These are phyloP conservation scores for Drosophila siamana DNA, from an alignment of 2,888 invertebrate genomes.

Conservation along the genomic window DNA sequence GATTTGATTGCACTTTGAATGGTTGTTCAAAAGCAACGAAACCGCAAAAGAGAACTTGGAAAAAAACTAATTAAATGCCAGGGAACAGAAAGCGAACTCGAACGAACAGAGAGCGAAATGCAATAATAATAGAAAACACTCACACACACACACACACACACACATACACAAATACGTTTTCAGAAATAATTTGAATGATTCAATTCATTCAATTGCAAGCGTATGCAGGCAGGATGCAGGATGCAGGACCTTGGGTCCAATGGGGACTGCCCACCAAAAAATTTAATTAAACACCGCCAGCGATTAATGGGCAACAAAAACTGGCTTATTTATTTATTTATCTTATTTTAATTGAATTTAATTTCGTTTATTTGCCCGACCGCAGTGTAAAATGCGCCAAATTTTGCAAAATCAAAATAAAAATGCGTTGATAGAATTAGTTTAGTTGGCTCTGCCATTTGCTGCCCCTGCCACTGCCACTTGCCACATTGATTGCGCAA, in stretches of 20 bases:
- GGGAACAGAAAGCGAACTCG: constrained; percentile 7
- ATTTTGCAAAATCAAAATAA: background rate
- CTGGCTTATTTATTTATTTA: constrained; percentile 60
- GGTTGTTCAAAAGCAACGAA: constrained; percentile 1
- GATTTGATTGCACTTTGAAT: constrained; percentile 40
- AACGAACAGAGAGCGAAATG: background rate
- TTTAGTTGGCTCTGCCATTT: constrained; percentile 12
- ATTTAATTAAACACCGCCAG: constrained; percentile 46
- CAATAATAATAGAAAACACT: constrained; percentile 27
- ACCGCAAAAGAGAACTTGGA: constrained; percentile 10
- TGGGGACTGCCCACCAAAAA: constrained; percentile 7
- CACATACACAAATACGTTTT: background rate
- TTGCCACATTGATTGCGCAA: constrained; percentile 69
- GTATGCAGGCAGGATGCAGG: too few relatives aligned
- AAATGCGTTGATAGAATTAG: constrained; percentile 15
- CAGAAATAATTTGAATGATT: constrained; percentile 20
- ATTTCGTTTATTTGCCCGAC: constrained; percentile 47
- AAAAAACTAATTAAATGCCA: constrained; percentile 31
- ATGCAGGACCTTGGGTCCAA: background rate
- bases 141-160: background rate
- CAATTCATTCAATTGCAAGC: constrained; percentile 2
- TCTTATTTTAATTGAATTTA: constrained; percentile 51
- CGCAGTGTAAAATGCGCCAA: too few relatives aligned
- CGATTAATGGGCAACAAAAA: constrained; percentile 31
- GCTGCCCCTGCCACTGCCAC: background rate